phyloP scores from a whole-genome alignment of 2,113 vertebrate genomes.

The Picathartes gymnocephalus region DNA sequence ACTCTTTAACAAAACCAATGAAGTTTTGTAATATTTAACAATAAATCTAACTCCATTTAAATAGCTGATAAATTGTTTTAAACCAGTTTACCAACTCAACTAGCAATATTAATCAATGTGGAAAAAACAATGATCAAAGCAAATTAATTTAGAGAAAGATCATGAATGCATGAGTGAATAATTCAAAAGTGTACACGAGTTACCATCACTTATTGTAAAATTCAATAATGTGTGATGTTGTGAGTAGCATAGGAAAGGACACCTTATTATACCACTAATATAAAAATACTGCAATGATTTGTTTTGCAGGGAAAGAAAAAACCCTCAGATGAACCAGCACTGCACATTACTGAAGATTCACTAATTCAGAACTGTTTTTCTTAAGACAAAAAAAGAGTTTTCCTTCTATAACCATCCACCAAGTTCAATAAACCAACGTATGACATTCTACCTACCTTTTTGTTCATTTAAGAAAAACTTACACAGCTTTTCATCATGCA shows the following conservation, averaged over 20 bases:
- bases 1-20: not conserved
- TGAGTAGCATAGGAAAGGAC: not conserved
- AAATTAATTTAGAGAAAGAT: not conserved
- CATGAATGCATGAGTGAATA: not conserved
- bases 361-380: not conserved
- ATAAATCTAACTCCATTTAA: not conserved
- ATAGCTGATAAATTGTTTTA: not conserved
- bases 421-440: not conserved
- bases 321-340: not conserved
- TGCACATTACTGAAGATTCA: not conserved
- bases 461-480: not conserved
- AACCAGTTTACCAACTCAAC: not conserved
- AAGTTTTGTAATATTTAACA: not conserved
- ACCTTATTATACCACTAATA: not conserved
- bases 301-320: not conserved
- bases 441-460: not conserved
- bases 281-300: not conserved
- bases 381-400: not conserved
- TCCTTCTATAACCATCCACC: not conserved
- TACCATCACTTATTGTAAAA: not conserved
- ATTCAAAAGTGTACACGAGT: not conserved
- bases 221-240: not conserved
- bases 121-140: not conserved
- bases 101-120: not conserved
- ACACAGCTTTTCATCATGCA: not conserved